Base-by-base conservation (phyloP, 2,888 invertebrate species). In the Dermolepida albohirtum region DNA sequence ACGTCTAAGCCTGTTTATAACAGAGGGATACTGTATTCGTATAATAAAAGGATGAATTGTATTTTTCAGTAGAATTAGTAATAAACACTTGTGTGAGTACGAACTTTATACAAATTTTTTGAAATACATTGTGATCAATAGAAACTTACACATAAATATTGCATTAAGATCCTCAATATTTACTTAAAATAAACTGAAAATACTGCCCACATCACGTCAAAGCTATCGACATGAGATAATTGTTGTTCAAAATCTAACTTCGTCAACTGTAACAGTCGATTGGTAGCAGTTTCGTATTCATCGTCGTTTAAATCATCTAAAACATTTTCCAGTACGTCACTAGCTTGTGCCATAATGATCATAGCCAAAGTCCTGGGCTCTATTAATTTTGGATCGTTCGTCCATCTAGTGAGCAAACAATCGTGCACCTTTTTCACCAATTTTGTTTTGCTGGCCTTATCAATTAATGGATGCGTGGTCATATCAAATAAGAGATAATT, bases 401-500 rank as follows among this genome's bases (percentile, higher is more conserved):
- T 93, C 88, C 97, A 98, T 78, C 94, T 93, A 66, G 92, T 89
- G 73, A 97, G 85, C 49, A 97, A 95, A 29, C 96, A 91, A 82
- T 97, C 97, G 85, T 98, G 97, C 63, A 97, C 95, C 89, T 94
- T 94, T 87, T 95, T 96, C 66, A 98, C 94, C 78, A 98, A 89
- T 78, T 95, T 92, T 78, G 92, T 92, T 86, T 98, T 98, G 63
- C 94, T 90, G 75, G 91, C 89, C 84, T 93, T 93, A 82, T 98
- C 96, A 73, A 92, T 95, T 69, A 98, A 87, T 52, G 97, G 97
- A 87, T 98, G 97, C 76, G 97, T 97, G 64, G 97, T 98, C 96
- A 98, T 97, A 85, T 98, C 97, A 82, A 98, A 98, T 62, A 98
- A 86, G 75, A 98, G 87, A 84, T 97, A 98, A 84, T 97, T 97